A percentile compares a stretch with the other conserved stretches of the same genome.
Conservation (phyloP, 1,140 invertebrate genomes). For the honey bee (Apis mellifera) region Amel_HAv3.1 CM009933.2:8643501-8644000, state of each 20-base stretch:
- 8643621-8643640: background rate
- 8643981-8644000: too few relatives aligned
- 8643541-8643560: background rate
- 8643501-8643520: background rate
- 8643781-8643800: background rate
- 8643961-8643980: too few relatives aligned
- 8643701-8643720: constrained; percentile 4
- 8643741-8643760: background rate
- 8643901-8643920: background rate
- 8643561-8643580: background rate
- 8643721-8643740: background rate
- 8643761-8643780: background rate
- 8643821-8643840: background rate
- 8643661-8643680: constrained; percentile 21
- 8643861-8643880: background rate
- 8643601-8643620: background rate
- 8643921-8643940: too few relatives aligned
- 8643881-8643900: background rate
- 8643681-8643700: background rate
- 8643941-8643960: too few relatives aligned
- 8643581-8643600: background rate
- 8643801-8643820: background rate
- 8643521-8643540: too few relatives aligned
- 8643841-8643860: background rate
- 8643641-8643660: background rate